Evolutionary conservation across 2,888 invertebrate species (phyloP).

Genomic region (Oscheius onirici): DNA sequence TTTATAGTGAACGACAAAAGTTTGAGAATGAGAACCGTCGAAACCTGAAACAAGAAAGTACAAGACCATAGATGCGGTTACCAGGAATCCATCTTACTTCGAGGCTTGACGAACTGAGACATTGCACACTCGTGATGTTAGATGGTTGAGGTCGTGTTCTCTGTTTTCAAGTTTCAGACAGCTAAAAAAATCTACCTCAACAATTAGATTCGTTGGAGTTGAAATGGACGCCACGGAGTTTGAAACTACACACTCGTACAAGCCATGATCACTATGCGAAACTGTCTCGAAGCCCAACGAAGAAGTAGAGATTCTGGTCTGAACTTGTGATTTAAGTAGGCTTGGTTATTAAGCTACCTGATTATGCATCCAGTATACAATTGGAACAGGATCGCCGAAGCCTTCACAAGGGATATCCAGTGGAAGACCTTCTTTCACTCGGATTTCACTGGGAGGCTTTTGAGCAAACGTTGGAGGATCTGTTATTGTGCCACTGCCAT

Average conservation of each 20-base stretch:
- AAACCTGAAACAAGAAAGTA: conserved; percentile 41
- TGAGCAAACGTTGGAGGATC: conserved; percentile 60
- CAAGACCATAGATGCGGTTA: not conserved
- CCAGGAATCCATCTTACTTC: conserved; percentile 51
- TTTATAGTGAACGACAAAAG: conserved; percentile 52
- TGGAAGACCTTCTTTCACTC: conserved; percentile 53
- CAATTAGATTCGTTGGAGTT: conserved; percentile 47
- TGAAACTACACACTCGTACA: conserved; percentile 62
- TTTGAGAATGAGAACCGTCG: conserved; percentile 54
- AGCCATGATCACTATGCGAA: conserved; percentile 61
- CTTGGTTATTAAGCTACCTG: conserved; percentile 40
- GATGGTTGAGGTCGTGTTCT: conserved; percentile 59
- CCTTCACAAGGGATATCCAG: conserved; percentile 60
- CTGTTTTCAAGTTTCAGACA: conserved; percentile 20
- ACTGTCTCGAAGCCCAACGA: conserved; percentile 47
- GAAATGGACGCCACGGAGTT: conserved; percentile 60
- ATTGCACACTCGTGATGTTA: conserved; percentile 39
- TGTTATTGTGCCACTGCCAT: conserved; percentile 25
- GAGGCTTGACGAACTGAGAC: conserved; percentile 47
- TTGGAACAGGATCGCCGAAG: conserved; percentile 67
- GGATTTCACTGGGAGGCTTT: conserved; percentile 55
- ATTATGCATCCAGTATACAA: conserved; percentile 64
- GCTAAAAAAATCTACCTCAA: conserved; percentile 47
- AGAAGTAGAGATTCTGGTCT: conserved; percentile 55
- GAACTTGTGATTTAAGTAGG: conserved; percentile 25